Evolutionary conservation across 2,888 invertebrate species (phyloP).

Genomic region (Chrysina gloriosa): DNA sequence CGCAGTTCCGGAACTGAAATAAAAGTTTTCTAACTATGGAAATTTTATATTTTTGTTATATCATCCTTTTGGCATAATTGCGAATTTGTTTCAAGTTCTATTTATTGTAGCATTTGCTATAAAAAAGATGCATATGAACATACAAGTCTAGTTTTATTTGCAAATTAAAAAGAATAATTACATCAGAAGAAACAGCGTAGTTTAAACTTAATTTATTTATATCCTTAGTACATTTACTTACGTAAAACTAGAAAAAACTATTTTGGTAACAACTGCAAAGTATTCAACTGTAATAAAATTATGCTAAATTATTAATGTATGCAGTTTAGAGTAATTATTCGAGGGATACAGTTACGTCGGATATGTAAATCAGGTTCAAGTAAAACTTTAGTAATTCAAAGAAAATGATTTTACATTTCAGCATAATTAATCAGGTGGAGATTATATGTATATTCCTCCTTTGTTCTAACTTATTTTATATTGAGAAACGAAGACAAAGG

Average conservation of each 20-base stretch:
- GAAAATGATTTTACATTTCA: background rate
- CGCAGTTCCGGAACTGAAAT: too few species aligned
- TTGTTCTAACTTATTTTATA: background rate
- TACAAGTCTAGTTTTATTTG: too few species aligned
- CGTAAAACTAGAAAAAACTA: background rate
- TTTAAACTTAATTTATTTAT: too few species aligned
- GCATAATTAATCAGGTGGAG: background rate
- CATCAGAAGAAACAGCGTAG: too few species aligned
- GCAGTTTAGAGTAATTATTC: background rate
- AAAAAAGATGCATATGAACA: too few species aligned
- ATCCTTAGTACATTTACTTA: too few species aligned
- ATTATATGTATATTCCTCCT: background rate
- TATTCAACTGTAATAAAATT: background rate
- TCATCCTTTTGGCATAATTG: too few species aligned
- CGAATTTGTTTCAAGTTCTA: too few species aligned
- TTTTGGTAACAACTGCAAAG: background rate
- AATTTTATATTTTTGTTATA: too few species aligned
- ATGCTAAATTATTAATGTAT: conserved; percentile 18
- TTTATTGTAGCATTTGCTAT: too few species aligned
- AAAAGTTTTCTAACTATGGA: too few species aligned
- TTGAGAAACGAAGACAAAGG: background rate
- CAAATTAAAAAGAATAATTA: too few species aligned
- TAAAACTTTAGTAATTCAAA: background rate
- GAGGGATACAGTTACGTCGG: background rate
- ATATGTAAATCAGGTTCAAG: conserved; percentile 1